Conservation (phyloP, 2,888 invertebrate genomes). For the Drosophila kanekoi region DNA sequence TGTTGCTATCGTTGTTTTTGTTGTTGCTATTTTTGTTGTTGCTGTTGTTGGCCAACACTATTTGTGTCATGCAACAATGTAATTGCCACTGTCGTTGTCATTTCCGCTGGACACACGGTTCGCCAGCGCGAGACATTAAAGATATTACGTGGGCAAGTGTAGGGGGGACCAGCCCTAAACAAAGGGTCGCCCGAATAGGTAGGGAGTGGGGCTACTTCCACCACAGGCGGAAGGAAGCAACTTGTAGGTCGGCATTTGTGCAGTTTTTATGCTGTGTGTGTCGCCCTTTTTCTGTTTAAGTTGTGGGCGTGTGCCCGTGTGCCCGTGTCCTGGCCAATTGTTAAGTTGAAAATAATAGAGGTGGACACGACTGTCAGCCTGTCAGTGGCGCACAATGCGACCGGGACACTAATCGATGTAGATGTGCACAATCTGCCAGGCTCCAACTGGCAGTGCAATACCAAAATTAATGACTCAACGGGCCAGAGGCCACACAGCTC, state of each 20-base stretch:
- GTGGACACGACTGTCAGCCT: constrained; percentile 74
- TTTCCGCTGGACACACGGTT: constrained; percentile 82
- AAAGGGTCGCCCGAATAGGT: constrained; percentile 20
- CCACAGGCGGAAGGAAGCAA: constrained; percentile 69
- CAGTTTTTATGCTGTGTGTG: constrained; percentile 63
- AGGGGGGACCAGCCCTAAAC: constrained; percentile 34
- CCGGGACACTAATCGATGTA: constrained; percentile 68
- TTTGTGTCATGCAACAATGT: constrained; percentile 85
- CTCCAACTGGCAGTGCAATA: constrained; percentile 47
- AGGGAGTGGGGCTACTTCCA: constrained; percentile 22
- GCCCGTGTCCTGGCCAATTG: constrained; percentile 68
- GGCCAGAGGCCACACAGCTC: constrained; percentile 41
- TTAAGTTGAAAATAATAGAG: constrained; percentile 79
- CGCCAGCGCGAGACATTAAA: constrained; percentile 65
- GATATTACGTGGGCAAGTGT: constrained; percentile 57
- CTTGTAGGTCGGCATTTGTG: constrained; percentile 78
- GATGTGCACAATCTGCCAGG: constrained; percentile 61
- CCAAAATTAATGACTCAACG: constrained; percentile 73
- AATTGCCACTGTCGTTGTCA: constrained; percentile 84
- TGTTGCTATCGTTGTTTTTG: constrained; percentile 13
- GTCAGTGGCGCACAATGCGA: constrained; percentile 64
- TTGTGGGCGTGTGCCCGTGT: constrained; percentile 61
- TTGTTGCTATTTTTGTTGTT: constrained; percentile 41
- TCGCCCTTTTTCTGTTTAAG: constrained; percentile 52
- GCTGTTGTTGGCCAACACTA: constrained; percentile 72